Evolutionary conservation across 2,797 vertebrate species (phyloP), one percentile per base, ranked within the genome.

Genomic region (Distichodus sexfasciatus): DNA sequence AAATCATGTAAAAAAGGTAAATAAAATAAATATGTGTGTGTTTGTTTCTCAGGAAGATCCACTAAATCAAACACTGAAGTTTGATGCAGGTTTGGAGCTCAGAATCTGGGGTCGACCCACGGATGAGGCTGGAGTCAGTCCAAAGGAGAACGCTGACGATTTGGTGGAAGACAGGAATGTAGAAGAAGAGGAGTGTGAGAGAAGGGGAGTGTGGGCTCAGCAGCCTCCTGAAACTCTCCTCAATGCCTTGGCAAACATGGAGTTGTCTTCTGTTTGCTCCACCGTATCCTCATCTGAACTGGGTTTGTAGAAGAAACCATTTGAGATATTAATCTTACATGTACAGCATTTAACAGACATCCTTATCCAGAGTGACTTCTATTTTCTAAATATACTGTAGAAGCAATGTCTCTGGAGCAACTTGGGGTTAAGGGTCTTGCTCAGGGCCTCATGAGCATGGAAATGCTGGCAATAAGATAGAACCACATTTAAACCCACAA

Each of bases 61-160:
- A 36, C 75, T 90, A 55, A 92, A 80, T 74, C 81, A 86, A 76
- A 91, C 89, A 1, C 77, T 90, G 82, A 91, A 78, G 55, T 92
- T 88, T 73, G 82, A 87, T 79, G 79, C 86, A 15, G 81, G 80
- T 33, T 76, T 88, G 74, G 84, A 86, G 65, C 59, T 90, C 36
- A 86, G 85, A 76, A 75, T 90, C 31, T 69, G 33, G 35, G 76
- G 87, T 46, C 72, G 81, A 80, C 55, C 70, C 2, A 66, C 74
- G n/a, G 21, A 11, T 1, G 53, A 48, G 9, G 26, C 3, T 0
- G 40, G 24, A 28, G 43, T 21, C 33, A 72, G 33, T 9, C 14
- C 7, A 1, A 68, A 79, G 62, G 33, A 24, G 24, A 72, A 33
- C 6, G 3, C 12, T 3, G 70, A 79, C 57, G 36, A 0, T n/a